Base-by-base conservation (phyloP, 2,113 vertebrate species). In the Hirundichthys speculiger region DNA sequence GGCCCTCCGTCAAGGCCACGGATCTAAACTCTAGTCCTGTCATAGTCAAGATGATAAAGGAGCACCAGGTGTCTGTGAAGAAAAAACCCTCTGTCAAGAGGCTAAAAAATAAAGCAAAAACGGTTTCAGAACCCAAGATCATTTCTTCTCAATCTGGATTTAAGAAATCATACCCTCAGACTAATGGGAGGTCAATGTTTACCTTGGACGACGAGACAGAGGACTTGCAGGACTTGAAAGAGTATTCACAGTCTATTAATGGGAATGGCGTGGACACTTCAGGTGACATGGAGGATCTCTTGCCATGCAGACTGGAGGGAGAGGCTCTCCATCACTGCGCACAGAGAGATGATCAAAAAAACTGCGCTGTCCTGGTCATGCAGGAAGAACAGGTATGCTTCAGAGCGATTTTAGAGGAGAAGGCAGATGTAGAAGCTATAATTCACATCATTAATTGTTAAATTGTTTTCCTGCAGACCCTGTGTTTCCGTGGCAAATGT, bases 401-500 rank as follows among this genome's bases (percentile, higher is more conserved):
- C 19, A 30, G n/a, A 10, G 18, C n/a, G 5, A 11, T 38, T 1
- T 13, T 5, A 5, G 4, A 13, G 22, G 19, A 11, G 54, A 20
- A 38, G 20, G 2, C 21, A 9, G 10, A n/a, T 30, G 15, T 16
- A 18, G 4, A 4, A 21, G 4, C 8, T 10, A 13, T 5, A 2
- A 15, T 38, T 41, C 52, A 3, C 42, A 0, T 45, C 1, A 21
- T 45, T 69, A 8, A 67, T 10, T 0, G 3, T 39, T 13, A 8
- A 19, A 1, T 24, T 30, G 3, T 12, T 78, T 39, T 22, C 34
- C 39, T 54, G 21, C 79, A 94, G 95, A 87, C 75, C 13, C 86
- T 98, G 80, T 93, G 93, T 54, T 98, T 98, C 40, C 90, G 92
- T 0, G 96, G 96, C 2, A 93, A 93, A 22, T 96, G 96, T 42